A percentile compares a stretch with the other conserved stretches of the same genome.
These are phyloP conservation scores for Trinorchestia longiramus DNA, from an alignment of 1,140 invertebrate genomes.

Conservation along the genomic window DNA sequence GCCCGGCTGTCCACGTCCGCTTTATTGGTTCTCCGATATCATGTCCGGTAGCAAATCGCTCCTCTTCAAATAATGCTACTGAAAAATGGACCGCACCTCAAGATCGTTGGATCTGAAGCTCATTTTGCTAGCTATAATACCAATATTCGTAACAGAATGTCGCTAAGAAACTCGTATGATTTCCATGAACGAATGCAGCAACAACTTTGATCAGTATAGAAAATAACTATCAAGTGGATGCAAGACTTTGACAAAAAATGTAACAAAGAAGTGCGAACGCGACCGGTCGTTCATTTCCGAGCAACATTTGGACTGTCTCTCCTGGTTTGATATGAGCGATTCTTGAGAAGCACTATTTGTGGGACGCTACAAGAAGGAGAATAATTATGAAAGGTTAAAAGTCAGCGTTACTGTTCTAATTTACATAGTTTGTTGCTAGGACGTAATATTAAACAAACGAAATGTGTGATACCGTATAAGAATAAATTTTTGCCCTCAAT, in stretches of 20 bases:
- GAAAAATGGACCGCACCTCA: not conserved
- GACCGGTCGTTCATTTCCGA: not conserved
- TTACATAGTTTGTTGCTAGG: too few relatives aligned
- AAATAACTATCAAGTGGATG: not conserved
- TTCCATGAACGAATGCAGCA: not conserved
- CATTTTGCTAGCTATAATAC: not conserved
- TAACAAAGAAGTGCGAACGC: not conserved
- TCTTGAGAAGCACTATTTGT: not conserved
- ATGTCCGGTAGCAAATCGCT: constrained; percentile 29
- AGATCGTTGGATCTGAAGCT: not conserved
- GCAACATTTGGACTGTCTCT: not conserved
- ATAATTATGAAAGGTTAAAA: not conserved
- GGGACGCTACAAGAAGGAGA: not conserved
- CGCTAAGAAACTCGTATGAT: not conserved
- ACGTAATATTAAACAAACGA: not conserved
- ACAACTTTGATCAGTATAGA: not conserved
- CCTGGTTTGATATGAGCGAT: not conserved
- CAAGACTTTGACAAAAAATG: not conserved
- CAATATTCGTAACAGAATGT: not conserved
- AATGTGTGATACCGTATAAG: too few relatives aligned
- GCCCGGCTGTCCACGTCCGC: not conserved
- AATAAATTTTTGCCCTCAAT: too few relatives aligned
- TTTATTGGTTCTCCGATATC: constrained; percentile 43
- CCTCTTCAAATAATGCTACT: constrained; percentile 14
- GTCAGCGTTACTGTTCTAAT: too few relatives aligned